Evolutionary conservation across 2,113 vertebrate genomes (phyloP).

Genomic region (Lagopus leucura): DNA sequence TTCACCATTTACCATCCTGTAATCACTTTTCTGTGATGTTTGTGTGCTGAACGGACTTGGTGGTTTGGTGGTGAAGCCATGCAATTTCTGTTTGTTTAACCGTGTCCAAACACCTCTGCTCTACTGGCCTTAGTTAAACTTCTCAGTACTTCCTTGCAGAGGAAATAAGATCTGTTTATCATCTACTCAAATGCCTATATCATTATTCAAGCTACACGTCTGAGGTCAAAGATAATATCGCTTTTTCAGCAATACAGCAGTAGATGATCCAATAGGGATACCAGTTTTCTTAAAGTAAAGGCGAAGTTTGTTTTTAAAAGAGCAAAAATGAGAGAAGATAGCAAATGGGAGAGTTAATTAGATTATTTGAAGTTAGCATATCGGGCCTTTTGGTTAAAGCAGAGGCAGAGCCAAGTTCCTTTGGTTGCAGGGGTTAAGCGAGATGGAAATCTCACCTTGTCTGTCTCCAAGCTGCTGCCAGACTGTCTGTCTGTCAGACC

Average conservation of each 20-base stretch:
- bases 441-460: not conserved
- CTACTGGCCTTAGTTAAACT: not conserved
- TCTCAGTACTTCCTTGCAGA: not conserved
- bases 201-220: not conserved
- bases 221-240: conserved; percentile 1
- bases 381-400: not conserved
- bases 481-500: not conserved
- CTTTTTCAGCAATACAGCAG: not conserved
- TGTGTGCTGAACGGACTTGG: not conserved
- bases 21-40: rapidly evolving
- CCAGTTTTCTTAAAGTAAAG: not conserved
- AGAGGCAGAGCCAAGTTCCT: not conserved
- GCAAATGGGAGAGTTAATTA: not conserved
- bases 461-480: not conserved
- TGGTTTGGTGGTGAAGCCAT: not conserved
- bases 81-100: not conserved
- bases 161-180: conserved; percentile 39
- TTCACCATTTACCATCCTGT: not conserved
- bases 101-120: not conserved
- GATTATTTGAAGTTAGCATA: not conserved
- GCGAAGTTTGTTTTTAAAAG: not conserved
- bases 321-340: not conserved
- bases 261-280: not conserved
- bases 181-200: not conserved
- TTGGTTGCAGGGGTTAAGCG: not conserved